Percentiles rank a stretch among this genome's conserved stretches.
These are phyloP conservation scores for Clarias laeviceps DNA, from an alignment of 2,797 vertebrate genomes.

Conservation along the genomic window DNA sequence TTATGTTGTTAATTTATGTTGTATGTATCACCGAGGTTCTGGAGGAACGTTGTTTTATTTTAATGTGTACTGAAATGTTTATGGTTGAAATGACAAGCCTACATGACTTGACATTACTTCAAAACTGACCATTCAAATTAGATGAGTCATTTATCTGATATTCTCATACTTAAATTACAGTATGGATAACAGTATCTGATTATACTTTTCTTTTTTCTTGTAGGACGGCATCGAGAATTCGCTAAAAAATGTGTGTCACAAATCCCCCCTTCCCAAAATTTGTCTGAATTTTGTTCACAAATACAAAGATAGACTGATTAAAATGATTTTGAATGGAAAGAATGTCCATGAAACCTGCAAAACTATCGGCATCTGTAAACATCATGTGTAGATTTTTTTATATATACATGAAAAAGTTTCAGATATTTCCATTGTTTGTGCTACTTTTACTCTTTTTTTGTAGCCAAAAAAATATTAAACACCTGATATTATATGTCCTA, in stretches of 20 bases:
- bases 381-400: neutral
- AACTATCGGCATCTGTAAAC: neutral
- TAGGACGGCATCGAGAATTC: conserved; percentile 32
- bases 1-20: no score
- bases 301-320: conserved; percentile 32
- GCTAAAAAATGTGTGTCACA: conserved; percentile 27
- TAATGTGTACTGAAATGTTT: neutral
- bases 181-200: neutral
- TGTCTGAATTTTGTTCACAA: conserved; percentile 52
- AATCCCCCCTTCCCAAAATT: conserved; percentile 24
- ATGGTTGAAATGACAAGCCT: no score
- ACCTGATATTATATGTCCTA: neutral
- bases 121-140: neutral
- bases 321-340: conserved; percentile 46
- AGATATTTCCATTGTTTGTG: neutral
- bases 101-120: neutral
- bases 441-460: neutral
- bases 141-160: neutral
- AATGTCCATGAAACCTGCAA: neutral
- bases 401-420: neutral
- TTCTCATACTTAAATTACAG: neutral
- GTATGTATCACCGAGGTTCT: no score
- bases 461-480: neutral
- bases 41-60: no score
- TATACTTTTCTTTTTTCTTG: neutral